Conservation (phyloP, 35 echinoderm and acorn worm genomes). For the Patiria miniata region DNA sequence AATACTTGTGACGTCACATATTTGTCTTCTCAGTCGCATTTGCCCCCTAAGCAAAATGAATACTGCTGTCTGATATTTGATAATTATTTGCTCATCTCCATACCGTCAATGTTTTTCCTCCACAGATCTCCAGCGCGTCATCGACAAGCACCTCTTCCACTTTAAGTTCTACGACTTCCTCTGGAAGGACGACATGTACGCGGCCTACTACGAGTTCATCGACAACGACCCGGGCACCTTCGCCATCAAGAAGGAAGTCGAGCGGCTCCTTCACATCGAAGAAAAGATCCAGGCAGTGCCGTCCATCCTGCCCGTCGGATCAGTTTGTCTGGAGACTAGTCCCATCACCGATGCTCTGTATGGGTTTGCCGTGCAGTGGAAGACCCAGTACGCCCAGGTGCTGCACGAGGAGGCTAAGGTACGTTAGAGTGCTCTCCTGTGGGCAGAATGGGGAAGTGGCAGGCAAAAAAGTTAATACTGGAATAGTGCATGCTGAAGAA, state of each 20-base stretch:
- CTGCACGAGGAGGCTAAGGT: conserved; percentile 99
- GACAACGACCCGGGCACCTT: conserved; percentile 84
- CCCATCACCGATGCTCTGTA: conserved; percentile 98
- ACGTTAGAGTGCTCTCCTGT: neutral
- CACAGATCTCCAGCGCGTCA: conserved; percentile 81
- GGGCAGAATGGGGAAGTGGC: neutral
- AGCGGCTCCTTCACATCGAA: conserved; percentile 92
- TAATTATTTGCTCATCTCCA: neutral
- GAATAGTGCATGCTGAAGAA: too few relatives aligned
- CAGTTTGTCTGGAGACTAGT: conserved; percentile 75
- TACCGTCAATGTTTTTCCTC: neutral
- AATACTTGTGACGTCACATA: too few relatives aligned
- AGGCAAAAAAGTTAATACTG: too few relatives aligned
- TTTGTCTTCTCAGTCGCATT: too few relatives aligned
- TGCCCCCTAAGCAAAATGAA: too few relatives aligned
- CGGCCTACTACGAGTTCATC: conserved; percentile 92
- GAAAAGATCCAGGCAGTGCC: conserved; percentile 88
- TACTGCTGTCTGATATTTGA: too few relatives aligned
- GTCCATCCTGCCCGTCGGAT: conserved; percentile 66
- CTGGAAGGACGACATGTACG: conserved; percentile 95
- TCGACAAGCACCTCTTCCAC: conserved; percentile 92
- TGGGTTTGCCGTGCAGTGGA: conserved; percentile 97
- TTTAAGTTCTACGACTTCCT: conserved; percentile 99
- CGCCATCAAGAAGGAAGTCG: conserved; percentile 89
- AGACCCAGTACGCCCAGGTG: conserved; percentile 91